Conservation (phyloP, 1,140 invertebrate species). For the Neodiprion fabricii region DNA sequence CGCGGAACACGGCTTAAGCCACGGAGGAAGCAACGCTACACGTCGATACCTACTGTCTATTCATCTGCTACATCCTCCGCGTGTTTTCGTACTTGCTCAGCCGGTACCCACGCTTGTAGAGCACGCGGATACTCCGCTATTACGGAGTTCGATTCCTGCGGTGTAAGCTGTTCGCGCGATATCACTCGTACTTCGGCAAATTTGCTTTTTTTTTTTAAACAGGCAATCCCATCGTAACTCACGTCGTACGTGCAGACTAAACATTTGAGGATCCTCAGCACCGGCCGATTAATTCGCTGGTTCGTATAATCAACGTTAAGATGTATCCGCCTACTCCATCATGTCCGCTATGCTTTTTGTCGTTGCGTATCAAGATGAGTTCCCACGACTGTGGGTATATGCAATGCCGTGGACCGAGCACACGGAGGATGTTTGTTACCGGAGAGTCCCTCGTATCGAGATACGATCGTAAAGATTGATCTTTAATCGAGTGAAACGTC, state of each 20-base stretch:
- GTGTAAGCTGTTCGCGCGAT: no score
- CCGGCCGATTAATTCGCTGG: neutral
- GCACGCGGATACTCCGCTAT: no score
- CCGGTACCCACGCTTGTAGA: constrained; percentile 17
- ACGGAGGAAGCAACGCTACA: neutral
- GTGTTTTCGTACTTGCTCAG: constrained; percentile 12
- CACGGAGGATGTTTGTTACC: neutral
- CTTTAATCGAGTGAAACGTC: constrained; percentile 50
- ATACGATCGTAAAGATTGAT: neutral
- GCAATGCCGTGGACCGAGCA: no score
- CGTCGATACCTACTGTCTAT: neutral
- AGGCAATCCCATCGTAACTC: no score
- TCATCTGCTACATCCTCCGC: neutral
- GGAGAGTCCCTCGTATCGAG: neutral
- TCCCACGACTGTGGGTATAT: neutral
- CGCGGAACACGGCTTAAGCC: constrained; percentile 36
- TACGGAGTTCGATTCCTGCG: no score
- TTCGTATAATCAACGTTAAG: constrained; percentile 12
- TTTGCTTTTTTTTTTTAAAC: no score
- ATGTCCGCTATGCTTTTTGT: neutral
- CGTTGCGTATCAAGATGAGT: neutral
- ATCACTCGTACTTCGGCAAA: no score
- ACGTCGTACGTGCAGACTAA: no score
- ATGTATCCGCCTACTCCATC: neutral
- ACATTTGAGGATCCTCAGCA: no score